These are phyloP conservation scores for Entelurus aequoreus DNA, from an alignment of 2,113 vertebrate genomes.

Conservation along the genomic window DNA sequence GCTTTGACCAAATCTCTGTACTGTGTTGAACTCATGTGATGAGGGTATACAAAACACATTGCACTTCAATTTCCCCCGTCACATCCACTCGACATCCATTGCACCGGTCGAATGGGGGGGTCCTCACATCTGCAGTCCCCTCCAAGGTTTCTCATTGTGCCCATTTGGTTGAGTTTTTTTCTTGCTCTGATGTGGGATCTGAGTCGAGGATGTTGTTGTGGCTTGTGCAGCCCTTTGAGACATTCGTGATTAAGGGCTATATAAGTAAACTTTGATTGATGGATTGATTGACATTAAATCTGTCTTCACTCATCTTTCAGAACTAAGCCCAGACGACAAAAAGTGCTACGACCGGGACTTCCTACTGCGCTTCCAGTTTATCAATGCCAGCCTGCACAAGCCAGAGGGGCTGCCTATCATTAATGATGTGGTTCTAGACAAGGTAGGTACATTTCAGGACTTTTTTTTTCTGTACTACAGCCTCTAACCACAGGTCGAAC, in stretches of 20 bases:
- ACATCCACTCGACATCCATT: too few relatives aligned
- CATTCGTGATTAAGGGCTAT: too few relatives aligned
- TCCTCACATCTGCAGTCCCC: too few relatives aligned
- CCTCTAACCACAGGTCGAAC: not conserved
- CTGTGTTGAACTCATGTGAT: not conserved
- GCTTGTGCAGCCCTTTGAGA: too few relatives aligned
- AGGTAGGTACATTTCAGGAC: conserved; percentile 68
- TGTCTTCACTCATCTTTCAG: conserved; percentile 59
- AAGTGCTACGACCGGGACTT: conserved; percentile 92
- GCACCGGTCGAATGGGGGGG: too few relatives aligned
- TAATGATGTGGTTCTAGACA: conserved; percentile 90
- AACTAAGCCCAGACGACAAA: conserved; percentile 90
- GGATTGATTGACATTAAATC: not conserved
- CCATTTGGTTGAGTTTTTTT: too few relatives aligned
- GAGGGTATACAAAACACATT: not conserved
- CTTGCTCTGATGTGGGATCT: too few relatives aligned
- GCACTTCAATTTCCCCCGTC: not conserved
- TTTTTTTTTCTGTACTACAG: not conserved
- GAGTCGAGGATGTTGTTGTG: too few relatives aligned
- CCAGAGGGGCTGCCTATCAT: conserved; percentile 90
- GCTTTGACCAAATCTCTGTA: not conserved
- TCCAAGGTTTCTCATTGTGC: too few relatives aligned
- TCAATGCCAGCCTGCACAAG: conserved; percentile 89
- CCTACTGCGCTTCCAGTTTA: conserved; percentile 90
- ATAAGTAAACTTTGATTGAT: too few relatives aligned